A percentile compares a stretch with the other conserved stretches of the same genome.
phyloP scores from a whole-genome alignment of 2,888 invertebrate species.

The Agrilus mali region DNA sequence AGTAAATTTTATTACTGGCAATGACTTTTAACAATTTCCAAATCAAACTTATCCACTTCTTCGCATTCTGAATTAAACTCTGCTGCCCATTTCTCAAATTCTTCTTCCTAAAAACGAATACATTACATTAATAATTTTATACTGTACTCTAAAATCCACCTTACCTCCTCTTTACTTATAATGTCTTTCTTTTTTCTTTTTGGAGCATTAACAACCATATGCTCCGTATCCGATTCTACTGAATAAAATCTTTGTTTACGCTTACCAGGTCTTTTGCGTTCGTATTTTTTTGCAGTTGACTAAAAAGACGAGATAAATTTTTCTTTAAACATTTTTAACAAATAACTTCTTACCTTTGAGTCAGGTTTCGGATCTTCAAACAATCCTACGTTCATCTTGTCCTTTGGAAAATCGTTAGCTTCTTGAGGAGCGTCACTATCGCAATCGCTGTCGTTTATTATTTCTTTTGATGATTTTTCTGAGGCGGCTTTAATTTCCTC shows the following conservation, averaged over 20 bases:
- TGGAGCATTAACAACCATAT: slow-evolving; percentile 5
- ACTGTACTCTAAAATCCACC: not conserved
- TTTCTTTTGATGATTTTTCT: not conserved
- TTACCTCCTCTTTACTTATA: slow-evolving; percentile 15
- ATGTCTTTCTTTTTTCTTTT: slow-evolving; percentile 13
- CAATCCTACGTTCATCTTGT: slow-evolving; percentile 4
- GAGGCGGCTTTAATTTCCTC: not conserved
- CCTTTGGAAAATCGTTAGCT: slow-evolving; percentile 1
- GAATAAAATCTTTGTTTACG: slow-evolving; percentile 8
- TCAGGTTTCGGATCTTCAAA: slow-evolving; percentile 10
- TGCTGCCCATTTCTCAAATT: slow-evolving; percentile 41
- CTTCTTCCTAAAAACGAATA: slow-evolving; percentile 32
- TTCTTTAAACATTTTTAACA: no score
- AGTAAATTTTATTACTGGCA: not conserved
- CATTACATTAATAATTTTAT: not conserved
- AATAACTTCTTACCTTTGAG: not conserved
- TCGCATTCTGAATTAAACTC: slow-evolving; percentile 46
- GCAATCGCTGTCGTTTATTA: not conserved
- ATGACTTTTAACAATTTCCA: slow-evolving; percentile 29
- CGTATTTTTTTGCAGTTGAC: slow-evolving; percentile 6
- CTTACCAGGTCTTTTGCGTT: slow-evolving; percentile 4
- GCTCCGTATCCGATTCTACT: slow-evolving; percentile 2
- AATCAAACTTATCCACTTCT: slow-evolving; percentile 39
- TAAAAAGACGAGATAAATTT: slow-evolving; percentile 4
- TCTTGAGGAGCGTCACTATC: not conserved